phyloP scores from a whole-genome alignment of 1,140 invertebrate species.

The Drosophila gunungcola region DNA sequence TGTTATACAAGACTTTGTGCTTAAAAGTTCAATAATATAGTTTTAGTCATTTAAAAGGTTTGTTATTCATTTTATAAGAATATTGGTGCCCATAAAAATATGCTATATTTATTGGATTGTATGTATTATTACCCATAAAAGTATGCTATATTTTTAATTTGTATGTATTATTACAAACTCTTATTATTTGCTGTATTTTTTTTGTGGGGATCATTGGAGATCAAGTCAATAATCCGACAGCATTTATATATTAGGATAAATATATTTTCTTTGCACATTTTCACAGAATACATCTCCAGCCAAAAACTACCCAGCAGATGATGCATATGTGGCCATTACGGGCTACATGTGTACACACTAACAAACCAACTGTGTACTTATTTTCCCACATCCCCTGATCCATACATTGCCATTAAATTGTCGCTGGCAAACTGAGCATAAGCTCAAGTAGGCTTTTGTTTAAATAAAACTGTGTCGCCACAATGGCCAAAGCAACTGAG shows the following conservation, averaged over 20 bases:
- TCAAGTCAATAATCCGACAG: background rate
- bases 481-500: constrained; percentile 61
- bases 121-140: background rate
- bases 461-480: constrained; percentile 75
- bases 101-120: no score
- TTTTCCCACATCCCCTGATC: background rate
- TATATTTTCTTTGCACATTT: background rate
- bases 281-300: background rate
- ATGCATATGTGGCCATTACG: constrained; percentile 21
- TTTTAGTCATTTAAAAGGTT: no score
- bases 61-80: no score
- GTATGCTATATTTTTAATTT: background rate
- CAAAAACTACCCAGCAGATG: constrained; percentile 2
- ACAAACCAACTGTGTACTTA: constrained; percentile 7
- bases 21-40: no score
- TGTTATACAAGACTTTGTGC: no score
- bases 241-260: background rate
- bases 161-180: background rate
- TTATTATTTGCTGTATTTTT: background rate
- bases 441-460: constrained; percentile 78
- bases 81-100: no score
- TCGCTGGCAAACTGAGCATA: constrained; percentile 66
- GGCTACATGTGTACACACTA: constrained; percentile 8
- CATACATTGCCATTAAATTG: constrained; percentile 57
- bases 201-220: background rate